Evolutionary conservation across 2,888 invertebrate species (phyloP).

Genomic region (Neocrepidodera transversa): DNA sequence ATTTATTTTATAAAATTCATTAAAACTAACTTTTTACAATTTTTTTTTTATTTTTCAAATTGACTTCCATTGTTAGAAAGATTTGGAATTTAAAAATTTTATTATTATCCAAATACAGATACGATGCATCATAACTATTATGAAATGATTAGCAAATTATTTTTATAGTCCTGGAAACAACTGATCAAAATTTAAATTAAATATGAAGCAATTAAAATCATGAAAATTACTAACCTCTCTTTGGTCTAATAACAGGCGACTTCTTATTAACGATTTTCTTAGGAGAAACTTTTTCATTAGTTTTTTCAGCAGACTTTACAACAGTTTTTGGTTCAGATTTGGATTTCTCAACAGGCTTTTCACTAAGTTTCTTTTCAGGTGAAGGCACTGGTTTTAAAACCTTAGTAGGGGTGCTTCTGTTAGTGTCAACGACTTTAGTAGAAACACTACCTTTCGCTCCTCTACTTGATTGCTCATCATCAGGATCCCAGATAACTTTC

Average conservation of each 20-base stretch:
- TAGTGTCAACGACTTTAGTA: slow-evolving; percentile 29
- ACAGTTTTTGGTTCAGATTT: slow-evolving; percentile 22
- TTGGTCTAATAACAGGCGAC: slow-evolving; percentile 31
- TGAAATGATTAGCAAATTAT: not conserved
- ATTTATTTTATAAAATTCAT: no score
- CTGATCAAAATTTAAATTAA: no score
- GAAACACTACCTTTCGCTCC: slow-evolving; percentile 39
- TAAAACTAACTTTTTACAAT: not conserved
- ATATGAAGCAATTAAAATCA: not conserved
- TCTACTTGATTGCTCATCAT: slow-evolving; percentile 58
- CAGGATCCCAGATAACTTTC: slow-evolving; percentile 78
- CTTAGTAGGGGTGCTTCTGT: slow-evolving; percentile 19
- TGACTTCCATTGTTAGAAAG: slow-evolving; percentile 24
- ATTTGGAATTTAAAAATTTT: slow-evolving; percentile 37
- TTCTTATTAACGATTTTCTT: slow-evolving; percentile 38
- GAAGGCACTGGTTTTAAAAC: not conserved
- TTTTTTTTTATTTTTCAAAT: not conserved
- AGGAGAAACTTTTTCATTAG: slow-evolving; percentile 32
- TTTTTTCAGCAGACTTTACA: slow-evolving; percentile 34
- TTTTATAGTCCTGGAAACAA: not conserved
- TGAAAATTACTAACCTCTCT: slow-evolving; percentile 33
- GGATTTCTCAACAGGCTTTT: slow-evolving; percentile 18
- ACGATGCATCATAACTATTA: not conserved
- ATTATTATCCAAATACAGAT: not conserved
- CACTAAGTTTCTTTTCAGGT: slow-evolving; percentile 3